Evolutionary conservation across 2,113 vertebrate genomes (phyloP), one percentile per base, ranked within the genome.

Genomic region (Bambusicola thoracicus): DNA sequence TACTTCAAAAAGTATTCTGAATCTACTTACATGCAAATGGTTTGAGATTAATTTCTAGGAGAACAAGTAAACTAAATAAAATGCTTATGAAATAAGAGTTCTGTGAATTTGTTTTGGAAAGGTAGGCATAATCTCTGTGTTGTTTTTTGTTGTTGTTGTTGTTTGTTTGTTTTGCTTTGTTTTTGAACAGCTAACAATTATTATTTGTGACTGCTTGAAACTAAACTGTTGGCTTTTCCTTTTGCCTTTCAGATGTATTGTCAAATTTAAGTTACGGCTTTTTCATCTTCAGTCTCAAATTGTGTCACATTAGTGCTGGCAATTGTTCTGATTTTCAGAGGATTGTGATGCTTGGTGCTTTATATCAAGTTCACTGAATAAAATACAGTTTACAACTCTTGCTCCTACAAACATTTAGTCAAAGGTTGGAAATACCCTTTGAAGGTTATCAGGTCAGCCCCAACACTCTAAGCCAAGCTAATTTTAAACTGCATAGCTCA

Each of bases 151-250:
- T 49, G 48, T 24, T 20, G 6, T 44, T 44, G 16, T 46, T 44
- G 16, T 44, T 44, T 44, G 17, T 12, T 49, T 49, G 22, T 25
- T 49, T 49, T 25, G 6, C 12, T 25, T 14, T 49, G 46, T 22
- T 49, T 22, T 67, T 56, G 1, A 90, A 86, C 44, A 62, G 13
- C 34, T 66, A 61, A 41, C 18, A 77, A 32, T 48, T 79, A 73
- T 87, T 89, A 82, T 91, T 85, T 91, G 58, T 46, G 53, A 13
- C 24, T 74, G 19, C 86, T 70, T 94, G 65, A 89, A 96, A 56
- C 13, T 32, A 36, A 92, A 32, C 55, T 32, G 69, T 9, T 91
- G 56, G 4, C 2, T 38, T 89, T 78, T 91, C 89, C 72, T 68
- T 9, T 48, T 87, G 61, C 40, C 62, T 93, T 75, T 91, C 51